Evolutionary conservation across 2,113 vertebrate species (phyloP), one percentile per base, ranked within the genome.

Genomic region (Lamprologus lemairii): DNA sequence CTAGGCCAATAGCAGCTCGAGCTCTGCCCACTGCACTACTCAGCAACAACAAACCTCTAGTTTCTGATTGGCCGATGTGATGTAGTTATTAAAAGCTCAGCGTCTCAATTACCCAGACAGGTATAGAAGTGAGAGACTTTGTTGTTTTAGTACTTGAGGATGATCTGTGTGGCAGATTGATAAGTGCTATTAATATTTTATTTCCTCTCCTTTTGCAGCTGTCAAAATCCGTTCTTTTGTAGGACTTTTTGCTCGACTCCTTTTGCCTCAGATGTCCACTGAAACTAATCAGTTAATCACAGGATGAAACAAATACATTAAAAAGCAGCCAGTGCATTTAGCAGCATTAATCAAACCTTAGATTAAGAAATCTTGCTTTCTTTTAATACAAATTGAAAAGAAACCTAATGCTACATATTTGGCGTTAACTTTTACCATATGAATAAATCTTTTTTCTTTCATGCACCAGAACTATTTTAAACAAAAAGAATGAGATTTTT

Each of bases 51-150:
- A 82, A 51, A 57, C n/a, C 13, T 9, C 81, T 80, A 54, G 1
- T 26, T 51, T 89, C 57, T 87, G 83, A 93, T 90, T 91, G 94
- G 91, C 65, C 63, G 58, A 1, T 6, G 40, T 28, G 16, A 35
- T 31, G 31, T 21, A 5, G 49, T 80, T 58, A 47, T 65, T 71
- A 47, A 82, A 19, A 71, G 26, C 37, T 31, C 7, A 37, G 60
- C 51, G 21, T 88, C 92, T 89, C 82, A 86, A 87, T 90, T 90
- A 90, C 81, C 82, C 65, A 4, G 55, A 79, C 37, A 81, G 81
- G 26, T 26, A 75, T 10, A 28, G 42, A 19, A 78, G 84, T 57
- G 21, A 75, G 63, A n/a, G 79, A 55, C 42, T 84, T 80, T 83
- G 28, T 78, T 80, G 68, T 78, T 83, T 84, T 63, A 88, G 16